A percentile compares a stretch with the other conserved stretches of the same genome.
These are phyloP conservation scores for Julus scanicus DNA, from an alignment of 2,888 invertebrate species.

Conservation along the genomic window DNA sequence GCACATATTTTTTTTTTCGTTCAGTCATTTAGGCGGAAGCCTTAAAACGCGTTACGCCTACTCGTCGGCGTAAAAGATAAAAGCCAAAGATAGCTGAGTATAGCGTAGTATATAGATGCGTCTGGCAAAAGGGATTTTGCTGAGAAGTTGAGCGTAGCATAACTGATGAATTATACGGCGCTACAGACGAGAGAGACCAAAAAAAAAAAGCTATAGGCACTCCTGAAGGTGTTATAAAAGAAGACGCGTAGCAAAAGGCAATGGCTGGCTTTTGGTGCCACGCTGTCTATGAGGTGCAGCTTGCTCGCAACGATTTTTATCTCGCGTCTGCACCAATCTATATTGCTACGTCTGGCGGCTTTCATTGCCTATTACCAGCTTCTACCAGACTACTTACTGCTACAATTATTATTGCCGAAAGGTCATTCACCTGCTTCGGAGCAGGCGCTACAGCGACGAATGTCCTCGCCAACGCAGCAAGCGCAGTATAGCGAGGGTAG, in stretches of 20 bases:
- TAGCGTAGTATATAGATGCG: background rate
- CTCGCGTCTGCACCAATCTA: constrained; percentile 36
- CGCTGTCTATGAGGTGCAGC: constrained; percentile 39
- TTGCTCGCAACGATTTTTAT: constrained; percentile 24
- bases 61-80: background rate
- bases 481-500: background rate
- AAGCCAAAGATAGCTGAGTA: no score
- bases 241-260: background rate
- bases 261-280: background rate
- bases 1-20: background rate
- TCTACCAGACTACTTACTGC: background rate
- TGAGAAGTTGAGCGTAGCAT: background rate
- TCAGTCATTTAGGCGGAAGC: background rate
- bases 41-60: background rate
- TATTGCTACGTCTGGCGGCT: constrained; percentile 42
- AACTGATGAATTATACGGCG: constrained; percentile 5
- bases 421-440: background rate
- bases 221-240: constrained; percentile 27
- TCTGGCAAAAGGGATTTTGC: no score
- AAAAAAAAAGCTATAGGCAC: background rate
- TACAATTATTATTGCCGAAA: constrained; percentile 25
- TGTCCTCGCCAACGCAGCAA: background rate
- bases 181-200: no score
- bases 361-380: constrained; percentile 41
- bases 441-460: background rate